phyloP scores from a whole-genome alignment of 2,888 invertebrate species.

The Lypha dubia region DNA sequence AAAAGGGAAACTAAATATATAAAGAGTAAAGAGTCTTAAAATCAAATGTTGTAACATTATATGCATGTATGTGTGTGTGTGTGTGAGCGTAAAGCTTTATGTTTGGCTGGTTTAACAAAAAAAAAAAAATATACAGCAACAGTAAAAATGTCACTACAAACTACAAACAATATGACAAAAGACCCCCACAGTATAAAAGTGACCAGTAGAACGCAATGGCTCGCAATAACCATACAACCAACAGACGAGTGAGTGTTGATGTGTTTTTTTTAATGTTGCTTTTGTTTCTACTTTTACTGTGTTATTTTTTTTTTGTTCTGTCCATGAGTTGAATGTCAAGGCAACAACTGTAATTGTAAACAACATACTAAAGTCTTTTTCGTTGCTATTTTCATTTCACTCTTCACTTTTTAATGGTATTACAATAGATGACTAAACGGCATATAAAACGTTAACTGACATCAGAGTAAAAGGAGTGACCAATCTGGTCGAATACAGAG shows the following conservation, averaged over 20 bases:
- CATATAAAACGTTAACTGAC: background rate
- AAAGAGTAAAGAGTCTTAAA: constrained; percentile 5
- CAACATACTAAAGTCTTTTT: constrained; percentile 66
- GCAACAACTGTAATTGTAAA: constrained; percentile 75
- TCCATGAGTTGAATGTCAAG: constrained; percentile 70
- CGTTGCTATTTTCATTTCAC: constrained; percentile 1
- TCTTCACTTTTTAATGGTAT: constrained; percentile 56
- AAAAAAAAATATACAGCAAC: constrained; percentile 8
- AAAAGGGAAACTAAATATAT: constrained; percentile 1
- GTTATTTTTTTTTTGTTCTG: constrained; percentile 46
- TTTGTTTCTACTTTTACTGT: constrained; percentile 32
- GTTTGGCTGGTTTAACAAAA: constrained; percentile 23
- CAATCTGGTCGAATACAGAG: background rate
- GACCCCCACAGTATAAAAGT: constrained; percentile 65
- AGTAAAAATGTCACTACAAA: constrained; percentile 71
- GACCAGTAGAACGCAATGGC: constrained; percentile 60
- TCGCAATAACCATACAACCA: constrained; percentile 57
- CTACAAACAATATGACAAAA: constrained; percentile 69
- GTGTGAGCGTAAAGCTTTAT: constrained; percentile 6
- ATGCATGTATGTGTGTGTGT: constrained; percentile 1
- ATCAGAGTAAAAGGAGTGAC: background rate
- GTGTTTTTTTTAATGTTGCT: constrained; percentile 27
- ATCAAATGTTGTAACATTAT: background rate
- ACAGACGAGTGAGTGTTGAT: constrained; percentile 59
- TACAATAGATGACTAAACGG: constrained; percentile 46